Conservation (phyloP, 1,140 invertebrate genomes). For the Drosophila ogumai region DNA sequence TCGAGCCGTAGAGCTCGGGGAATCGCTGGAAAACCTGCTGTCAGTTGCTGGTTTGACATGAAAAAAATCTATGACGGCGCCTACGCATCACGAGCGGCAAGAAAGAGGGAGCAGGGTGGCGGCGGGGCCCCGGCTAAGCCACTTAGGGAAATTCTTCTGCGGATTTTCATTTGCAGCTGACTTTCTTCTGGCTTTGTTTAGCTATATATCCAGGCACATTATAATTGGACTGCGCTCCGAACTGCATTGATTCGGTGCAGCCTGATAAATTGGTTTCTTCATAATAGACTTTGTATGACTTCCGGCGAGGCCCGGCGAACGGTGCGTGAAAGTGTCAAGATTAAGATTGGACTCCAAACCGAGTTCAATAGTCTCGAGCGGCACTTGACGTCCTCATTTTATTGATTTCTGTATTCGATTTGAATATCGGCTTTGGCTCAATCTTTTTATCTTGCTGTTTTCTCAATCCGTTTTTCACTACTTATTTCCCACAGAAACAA, state of each 20-base stretch:
- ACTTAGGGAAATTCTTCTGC: slow-evolving; percentile 80
- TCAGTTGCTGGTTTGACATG: slow-evolving; percentile 78
- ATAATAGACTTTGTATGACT: slow-evolving; percentile 74
- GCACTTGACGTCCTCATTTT: slow-evolving; percentile 70
- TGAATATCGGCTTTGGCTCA: slow-evolving; percentile 16
- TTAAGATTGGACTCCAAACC: slow-evolving; percentile 35
- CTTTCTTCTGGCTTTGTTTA: slow-evolving; percentile 75
- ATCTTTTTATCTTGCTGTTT: slow-evolving; percentile 25
- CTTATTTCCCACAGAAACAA: slow-evolving; percentile 40
- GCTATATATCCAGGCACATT: slow-evolving; percentile 35
- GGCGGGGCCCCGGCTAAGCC: slow-evolving; percentile 56
- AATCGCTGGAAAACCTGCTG: slow-evolving; percentile 73
- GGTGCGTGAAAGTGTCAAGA: slow-evolving; percentile 63
- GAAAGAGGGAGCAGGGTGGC: slow-evolving; percentile 10
- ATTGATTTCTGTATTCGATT: slow-evolving; percentile 55
- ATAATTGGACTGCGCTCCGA: slow-evolving; percentile 54
- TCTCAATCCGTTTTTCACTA: slow-evolving; percentile 40
- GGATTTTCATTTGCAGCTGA: slow-evolving; percentile 74
- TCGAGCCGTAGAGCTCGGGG: slow-evolving; percentile 40
- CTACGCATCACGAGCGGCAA: slow-evolving; percentile 69
- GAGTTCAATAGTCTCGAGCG: slow-evolving; percentile 48
- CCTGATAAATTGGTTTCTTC: slow-evolving; percentile 76
- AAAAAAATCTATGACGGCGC: slow-evolving; percentile 74
- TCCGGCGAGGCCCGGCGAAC: slow-evolving; percentile 48
- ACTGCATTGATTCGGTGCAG: slow-evolving; percentile 54